phyloP scores from a whole-genome alignment of 2,888 invertebrate species.

The Watsonalla cultraria region DNA sequence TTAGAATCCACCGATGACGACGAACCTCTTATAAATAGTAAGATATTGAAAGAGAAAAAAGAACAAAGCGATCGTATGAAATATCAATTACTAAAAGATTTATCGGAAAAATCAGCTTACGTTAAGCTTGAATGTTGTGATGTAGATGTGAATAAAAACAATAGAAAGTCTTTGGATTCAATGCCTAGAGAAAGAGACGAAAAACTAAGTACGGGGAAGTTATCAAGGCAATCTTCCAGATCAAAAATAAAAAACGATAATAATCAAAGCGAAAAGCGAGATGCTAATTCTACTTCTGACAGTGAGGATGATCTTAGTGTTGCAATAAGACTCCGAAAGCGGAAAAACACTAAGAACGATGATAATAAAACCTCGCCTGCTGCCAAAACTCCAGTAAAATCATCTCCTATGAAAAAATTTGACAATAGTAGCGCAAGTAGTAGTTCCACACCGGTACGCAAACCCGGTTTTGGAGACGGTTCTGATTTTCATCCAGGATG shows the following conservation, averaged over 20 bases:
- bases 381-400: slow-evolving; percentile 53
- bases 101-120: slow-evolving; percentile 69
- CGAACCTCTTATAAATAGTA: slow-evolving; percentile 65
- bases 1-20: slow-evolving; percentile 66
- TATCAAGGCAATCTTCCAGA: slow-evolving; percentile 40
- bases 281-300: slow-evolving; percentile 55
- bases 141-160: slow-evolving; percentile 62
- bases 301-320: slow-evolving; percentile 63
- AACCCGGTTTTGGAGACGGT: slow-evolving; percentile 84
- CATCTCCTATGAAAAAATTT: slow-evolving; percentile 52
- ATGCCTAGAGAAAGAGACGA: slow-evolving; percentile 51
- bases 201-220: slow-evolving; percentile 47
- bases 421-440: slow-evolving; percentile 50
- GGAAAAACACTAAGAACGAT: slow-evolving; percentile 72
- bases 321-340: slow-evolving; percentile 61
- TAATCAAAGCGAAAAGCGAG: slow-evolving; percentile 53
- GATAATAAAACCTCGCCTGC: slow-evolving; percentile 39
- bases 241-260: slow-evolving; percentile 54
- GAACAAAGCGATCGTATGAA: slow-evolving; percentile 56
- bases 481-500: slow-evolving; percentile 87
- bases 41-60: slow-evolving; percentile 57
- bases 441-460: slow-evolving; percentile 59
- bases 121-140: slow-evolving; percentile 73
- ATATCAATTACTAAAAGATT: slow-evolving; percentile 63
- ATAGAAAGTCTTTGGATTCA: slow-evolving; percentile 56